Base-by-base conservation (phyloP, 2,797 vertebrate genomes). In the Sphenodon punctatus region DNA sequence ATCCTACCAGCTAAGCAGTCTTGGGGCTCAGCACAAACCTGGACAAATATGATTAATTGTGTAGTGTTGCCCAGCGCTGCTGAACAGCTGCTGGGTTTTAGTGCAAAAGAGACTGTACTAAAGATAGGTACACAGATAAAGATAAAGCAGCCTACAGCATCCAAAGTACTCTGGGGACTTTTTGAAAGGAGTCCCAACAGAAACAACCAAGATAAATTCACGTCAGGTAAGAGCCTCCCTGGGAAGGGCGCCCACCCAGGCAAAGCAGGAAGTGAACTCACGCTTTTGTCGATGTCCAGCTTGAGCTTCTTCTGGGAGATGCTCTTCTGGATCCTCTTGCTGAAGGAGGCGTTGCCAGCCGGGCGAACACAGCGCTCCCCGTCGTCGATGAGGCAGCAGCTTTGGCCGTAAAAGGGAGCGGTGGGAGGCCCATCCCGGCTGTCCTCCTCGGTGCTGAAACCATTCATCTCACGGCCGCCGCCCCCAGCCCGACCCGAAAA, bases 261-360 rank as follows among this genome's bases (percentile, higher is more conserved):
- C 64, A 45, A 7, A 27, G 12, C 13, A 30, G 15, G 3, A 7
- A 32, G 27, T 23, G 22, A 0, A 97, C 97, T 97, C 88, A 99
- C 98, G 51, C 97, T 98, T 91, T 98, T 98, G 95, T 99, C 98
- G 88, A 98, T 98, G 95, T 99, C 98, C 92, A 99, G 96, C 66
- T 98, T 98, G 71, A 99, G 97, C 83, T 98, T 99, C 95, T 99
- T 99, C 96, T 99, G 98, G 2, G 97, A 98, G 84, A 99, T 99
- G 95, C 98, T 99, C 91, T 99, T 99, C 96, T 99, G 98, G 91
- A 99, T 97, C 91, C 98, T 93, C 94, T 99, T 99, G 95, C 98
- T 99, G 95, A 99, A 99, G 95, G 98, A 98, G 94, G 98, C 98
- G 96, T 99, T 99, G 88, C 98, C 98, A 59, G 98, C 98, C 2